Evolutionary conservation across 2,797 vertebrate species (phyloP).

Genomic region (Nyctalus aviator): DNA sequence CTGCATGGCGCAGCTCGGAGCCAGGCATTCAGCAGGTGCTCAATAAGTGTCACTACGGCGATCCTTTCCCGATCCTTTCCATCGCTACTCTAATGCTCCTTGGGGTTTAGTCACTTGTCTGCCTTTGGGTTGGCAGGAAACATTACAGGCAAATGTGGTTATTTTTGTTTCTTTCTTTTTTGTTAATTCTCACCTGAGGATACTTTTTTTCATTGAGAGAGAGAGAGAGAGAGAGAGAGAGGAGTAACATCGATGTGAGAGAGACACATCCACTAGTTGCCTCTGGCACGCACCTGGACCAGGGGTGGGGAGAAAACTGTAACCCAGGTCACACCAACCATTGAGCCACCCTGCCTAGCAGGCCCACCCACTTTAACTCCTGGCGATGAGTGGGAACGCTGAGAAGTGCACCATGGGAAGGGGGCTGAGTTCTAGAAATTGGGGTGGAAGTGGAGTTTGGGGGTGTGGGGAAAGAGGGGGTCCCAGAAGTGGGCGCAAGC

Average conservation of each 20-base stretch:
- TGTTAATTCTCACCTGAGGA: no score
- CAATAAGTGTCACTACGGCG: not conserved
- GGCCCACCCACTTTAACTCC: not conserved
- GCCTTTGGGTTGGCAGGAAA: not conserved
- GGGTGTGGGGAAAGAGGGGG: no score
- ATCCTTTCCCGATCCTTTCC: not conserved
- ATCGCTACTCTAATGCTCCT: not conserved
- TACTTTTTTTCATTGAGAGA: no score
- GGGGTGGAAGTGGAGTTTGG: not conserved
- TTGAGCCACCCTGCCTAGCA: no score
- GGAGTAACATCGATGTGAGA: no score
- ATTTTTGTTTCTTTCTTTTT: not conserved
- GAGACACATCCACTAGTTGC: no score
- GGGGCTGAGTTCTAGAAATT: not conserved
- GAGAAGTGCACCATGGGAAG: not conserved
- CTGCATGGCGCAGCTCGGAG: not conserved
- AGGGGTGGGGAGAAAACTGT: no score
- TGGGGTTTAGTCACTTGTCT: not conserved
- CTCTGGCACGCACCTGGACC: accelerated
- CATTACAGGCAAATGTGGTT: not conserved
- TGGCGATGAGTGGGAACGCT: not conserved
- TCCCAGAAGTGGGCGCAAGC: not conserved
- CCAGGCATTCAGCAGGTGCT: no score
- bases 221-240: no score
- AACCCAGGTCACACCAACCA: no score